phyloP scores from a whole-genome alignment of 1,140 invertebrate genomes.

The Aphidius ervi region DNA sequence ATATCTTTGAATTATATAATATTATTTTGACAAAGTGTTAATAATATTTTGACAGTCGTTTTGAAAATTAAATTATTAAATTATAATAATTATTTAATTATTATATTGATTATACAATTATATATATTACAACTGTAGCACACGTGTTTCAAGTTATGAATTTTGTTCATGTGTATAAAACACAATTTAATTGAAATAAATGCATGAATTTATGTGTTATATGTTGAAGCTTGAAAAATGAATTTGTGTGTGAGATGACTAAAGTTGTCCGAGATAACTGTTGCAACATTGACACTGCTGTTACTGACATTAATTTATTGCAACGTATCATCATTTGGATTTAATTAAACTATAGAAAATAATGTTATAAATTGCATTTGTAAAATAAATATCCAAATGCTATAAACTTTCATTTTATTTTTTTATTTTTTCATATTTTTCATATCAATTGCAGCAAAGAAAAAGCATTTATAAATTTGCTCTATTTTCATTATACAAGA shows the following conservation, averaged over 20 bases:
- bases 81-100: not conserved
- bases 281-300: slow-evolving; percentile 32
- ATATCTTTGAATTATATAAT: slow-evolving; percentile 5
- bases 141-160: slow-evolving; percentile 36
- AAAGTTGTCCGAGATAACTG: slow-evolving; percentile 22
- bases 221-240: slow-evolving; percentile 13
- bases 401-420: not conserved
- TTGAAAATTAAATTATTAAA: too few relatives aligned
- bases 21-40: not conserved
- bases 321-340: slow-evolving; percentile 35
- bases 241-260: not conserved
- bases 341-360: slow-evolving; percentile 43
- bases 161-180: slow-evolving; percentile 25
- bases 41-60: too few relatives aligned
- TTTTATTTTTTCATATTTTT: slow-evolving; percentile 6
- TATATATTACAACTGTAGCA: slow-evolving; percentile 30
- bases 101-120: slow-evolving; percentile 36
- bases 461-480: slow-evolving; percentile 17
- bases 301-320: slow-evolving; percentile 41
- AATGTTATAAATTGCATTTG: slow-evolving; percentile 31
- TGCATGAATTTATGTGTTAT: slow-evolving; percentile 36
- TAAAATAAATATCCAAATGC: too few relatives aligned
- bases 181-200: slow-evolving; percentile 40
- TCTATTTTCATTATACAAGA: too few relatives aligned
- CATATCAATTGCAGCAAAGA: slow-evolving; percentile 25